These are phyloP conservation scores for Acleris emargana DNA, from an alignment of 2,888 invertebrate genomes.

Conservation along the genomic window DNA sequence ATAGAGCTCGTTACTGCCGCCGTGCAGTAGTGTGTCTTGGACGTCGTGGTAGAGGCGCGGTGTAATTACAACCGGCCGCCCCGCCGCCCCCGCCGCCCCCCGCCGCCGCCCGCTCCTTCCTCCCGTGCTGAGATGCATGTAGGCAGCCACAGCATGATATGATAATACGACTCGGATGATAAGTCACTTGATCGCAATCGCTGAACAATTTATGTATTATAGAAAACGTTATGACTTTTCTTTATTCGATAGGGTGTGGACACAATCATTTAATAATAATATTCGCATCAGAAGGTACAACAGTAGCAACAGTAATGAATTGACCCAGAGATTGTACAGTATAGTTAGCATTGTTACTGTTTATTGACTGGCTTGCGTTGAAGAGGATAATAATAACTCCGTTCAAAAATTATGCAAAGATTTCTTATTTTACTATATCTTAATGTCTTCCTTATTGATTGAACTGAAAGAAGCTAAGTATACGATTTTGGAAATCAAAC, in stretches of 20 bases:
- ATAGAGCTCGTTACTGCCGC: constrained; percentile 18
- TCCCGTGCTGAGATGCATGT: constrained; percentile 39
- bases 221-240: too few species aligned
- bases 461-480: background rate
- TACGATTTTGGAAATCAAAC: background rate
- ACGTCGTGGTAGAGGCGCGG: constrained; percentile 13
- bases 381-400: too few species aligned
- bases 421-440: background rate
- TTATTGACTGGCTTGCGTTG: too few species aligned
- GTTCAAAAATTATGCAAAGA: too few species aligned
- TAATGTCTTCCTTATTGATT: background rate
- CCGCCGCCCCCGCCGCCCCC: constrained; percentile 35
- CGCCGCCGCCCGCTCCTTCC: constrained; percentile 39
- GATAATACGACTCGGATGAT: background rate
- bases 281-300: too few species aligned
- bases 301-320: too few species aligned
- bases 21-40: constrained; percentile 21
- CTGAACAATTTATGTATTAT: background rate
- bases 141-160: constrained; percentile 2
- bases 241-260: too few species aligned
- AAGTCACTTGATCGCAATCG: constrained; percentile 10
- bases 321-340: too few species aligned
- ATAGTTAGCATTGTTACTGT: too few species aligned
- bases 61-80: constrained; percentile 69
- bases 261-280: too few species aligned